Base-by-base conservation (phyloP, 53 echinoderm and acorn worm genomes). In the Actinopyga echinites region DNA sequence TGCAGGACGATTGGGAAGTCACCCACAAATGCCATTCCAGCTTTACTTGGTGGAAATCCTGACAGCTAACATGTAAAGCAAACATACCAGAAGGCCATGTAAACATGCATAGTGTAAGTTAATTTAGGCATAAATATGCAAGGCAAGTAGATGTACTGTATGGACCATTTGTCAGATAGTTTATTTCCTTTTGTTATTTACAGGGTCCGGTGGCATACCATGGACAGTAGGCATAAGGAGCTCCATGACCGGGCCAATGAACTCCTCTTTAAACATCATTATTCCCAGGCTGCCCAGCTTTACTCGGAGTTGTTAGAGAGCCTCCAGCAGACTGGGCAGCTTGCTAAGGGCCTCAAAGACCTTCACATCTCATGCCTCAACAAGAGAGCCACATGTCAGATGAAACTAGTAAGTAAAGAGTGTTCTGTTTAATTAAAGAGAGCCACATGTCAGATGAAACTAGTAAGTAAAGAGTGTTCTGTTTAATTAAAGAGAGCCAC, bases 211-310 rank as follows among this genome's bases (percentile, higher is more conserved):
- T 89, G 93, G 86, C 93, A 69, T 93, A 96, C 89, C 85, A 96
- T 96, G 96, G 96, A 96, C 86, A 93, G 88, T 85, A 93, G 91
- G 88, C 96, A 96, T 79, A 96, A 96, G 78, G 89, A 96, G 88
- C 93, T 96, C 87, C 91, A 91, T 90, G 96, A 96, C 78, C 86
- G 89, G 88, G 96, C 96, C 88, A 96, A 93, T 86, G 93, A 91
- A 82, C 89, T 88, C 78, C 91, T 94, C 86, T 89, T 89, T 74
- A 84, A 85, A 80, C 93, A 93, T 57, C 91, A 96, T 45, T 96
- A 96, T 87, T 84, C 83, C 28, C 89, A 93, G 54, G 96, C 96
- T 35, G 93, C 96, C 33, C 87, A 93, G 79, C 82, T 91, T 55
- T 96, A 91, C 91, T 87, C 93, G 29, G 87, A 96, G 84, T 87